These are phyloP conservation scores for Pandemis corylana DNA, from an alignment of 2,888 invertebrate species.

Conservation along the genomic window DNA sequence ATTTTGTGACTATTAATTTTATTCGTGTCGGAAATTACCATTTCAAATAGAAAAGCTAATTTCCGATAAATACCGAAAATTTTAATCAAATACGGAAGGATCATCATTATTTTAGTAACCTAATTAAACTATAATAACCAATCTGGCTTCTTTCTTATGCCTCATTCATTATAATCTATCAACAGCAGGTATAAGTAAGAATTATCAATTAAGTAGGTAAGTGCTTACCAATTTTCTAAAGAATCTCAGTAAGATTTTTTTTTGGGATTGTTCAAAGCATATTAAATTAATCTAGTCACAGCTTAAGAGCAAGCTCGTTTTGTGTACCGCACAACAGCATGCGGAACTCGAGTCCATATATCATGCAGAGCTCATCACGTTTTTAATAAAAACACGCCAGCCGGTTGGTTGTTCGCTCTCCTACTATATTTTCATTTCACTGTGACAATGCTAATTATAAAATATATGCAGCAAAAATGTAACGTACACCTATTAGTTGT, in stretches of 20 bases:
- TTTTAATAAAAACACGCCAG: slow-evolving; percentile 74
- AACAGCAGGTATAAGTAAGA: no score
- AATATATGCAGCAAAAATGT: slow-evolving; percentile 19
- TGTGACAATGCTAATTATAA: slow-evolving; percentile 42
- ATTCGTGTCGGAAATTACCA: neutral
- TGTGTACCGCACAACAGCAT: slow-evolving; percentile 49
- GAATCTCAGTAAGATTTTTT: neutral
- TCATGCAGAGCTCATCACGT: slow-evolving; percentile 76
- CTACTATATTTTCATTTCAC: slow-evolving; percentile 46
- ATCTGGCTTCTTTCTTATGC: no score
- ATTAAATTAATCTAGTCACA: neutral
- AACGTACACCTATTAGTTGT: neutral
- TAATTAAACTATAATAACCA: neutral
- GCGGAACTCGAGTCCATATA: slow-evolving; percentile 63
- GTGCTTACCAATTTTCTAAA: no score
- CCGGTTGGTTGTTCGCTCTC: slow-evolving; percentile 47
- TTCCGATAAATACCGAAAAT: neutral
- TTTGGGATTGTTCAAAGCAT: neutral
- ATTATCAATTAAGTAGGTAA: no score
- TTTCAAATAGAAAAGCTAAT: neutral
- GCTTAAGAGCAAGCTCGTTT: slow-evolving; percentile 44
- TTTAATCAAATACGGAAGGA: neutral
- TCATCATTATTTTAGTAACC: neutral
- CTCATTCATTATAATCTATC: no score
- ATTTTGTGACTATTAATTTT: neutral